Base-by-base conservation (phyloP, 2,888 invertebrate species). In the Ariolimax columbianus region DNA sequence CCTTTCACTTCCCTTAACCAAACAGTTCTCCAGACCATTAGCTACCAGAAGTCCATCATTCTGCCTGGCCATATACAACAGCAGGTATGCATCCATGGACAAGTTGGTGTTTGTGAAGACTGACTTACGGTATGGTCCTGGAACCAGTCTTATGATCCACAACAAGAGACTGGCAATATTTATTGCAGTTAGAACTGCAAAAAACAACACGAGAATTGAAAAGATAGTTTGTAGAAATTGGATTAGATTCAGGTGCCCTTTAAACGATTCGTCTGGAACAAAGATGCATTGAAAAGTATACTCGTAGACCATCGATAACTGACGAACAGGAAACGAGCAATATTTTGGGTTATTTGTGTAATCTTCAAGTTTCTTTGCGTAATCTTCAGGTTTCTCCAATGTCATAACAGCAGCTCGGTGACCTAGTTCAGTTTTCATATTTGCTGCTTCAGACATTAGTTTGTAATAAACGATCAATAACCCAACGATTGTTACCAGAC, bases 101-200 rank as follows among this genome's bases (percentile, higher is more conserved):
- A 68, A 26, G 40, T 68, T 43, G 33, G 7, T 40, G 43, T 7
- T 47, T 14, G 68, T 47, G 43, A 36, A 38, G 47, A 40, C 43
- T 17, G 17, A 19, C 1, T 17, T 43, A 4, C 43, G 63, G 30
- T 26, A 80, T 63, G 79, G 79, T 11, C 66, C 36, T 3, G 43
- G 47, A 6, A 68, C 79, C 68, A 80, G 68, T 68, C 40, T 66
- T 30, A 47, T 17, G n/a, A 30, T 23, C 79, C 79, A 80, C 0
- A n/a, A 30, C 66, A 80, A n/a, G 30, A 80, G 47, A 43, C 68
- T 80, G 66, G 47, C 38, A n/a, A 40, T 47, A 26, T 80, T 80
- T 40, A 68, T 17, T 17, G 51, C 47, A 14, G 68, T n/a, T 2
- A 80, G 79, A n/a, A 66, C 79, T 9, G 33, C 68, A 38, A 80